Conservation (phyloP, 2,113 vertebrate species). For the Microtus ochrogaster region DNA sequence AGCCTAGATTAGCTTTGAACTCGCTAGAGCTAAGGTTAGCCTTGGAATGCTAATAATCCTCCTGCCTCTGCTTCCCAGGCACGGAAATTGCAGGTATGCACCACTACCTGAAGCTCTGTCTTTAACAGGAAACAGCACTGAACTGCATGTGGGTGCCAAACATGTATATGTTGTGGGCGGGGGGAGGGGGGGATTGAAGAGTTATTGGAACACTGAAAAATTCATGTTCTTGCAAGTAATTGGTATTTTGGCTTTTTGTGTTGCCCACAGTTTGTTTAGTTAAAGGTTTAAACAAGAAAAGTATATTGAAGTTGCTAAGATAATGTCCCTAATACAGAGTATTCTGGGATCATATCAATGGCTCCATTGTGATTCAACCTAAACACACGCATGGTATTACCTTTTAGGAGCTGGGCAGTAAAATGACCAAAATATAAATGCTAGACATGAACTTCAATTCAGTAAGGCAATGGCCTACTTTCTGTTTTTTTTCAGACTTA, state of each 20-base stretch:
- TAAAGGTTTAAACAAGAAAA: slow-evolving; percentile 70
- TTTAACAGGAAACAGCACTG: slow-evolving; percentile 66
- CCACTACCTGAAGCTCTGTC: not conserved
- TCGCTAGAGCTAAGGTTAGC: not conserved
- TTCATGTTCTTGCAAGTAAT: slow-evolving; percentile 76
- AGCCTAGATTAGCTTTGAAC: not conserved
- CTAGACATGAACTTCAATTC: slow-evolving; percentile 82
- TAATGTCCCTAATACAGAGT: slow-evolving; percentile 49
- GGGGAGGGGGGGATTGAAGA: slow-evolving; percentile 65
- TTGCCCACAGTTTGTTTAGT: slow-evolving; percentile 8
- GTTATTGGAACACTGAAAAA: slow-evolving; percentile 79
- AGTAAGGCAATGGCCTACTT: slow-evolving; percentile 74
- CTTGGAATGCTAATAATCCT: not conserved
- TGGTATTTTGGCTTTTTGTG: slow-evolving; percentile 64
- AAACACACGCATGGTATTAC: slow-evolving; percentile 45
- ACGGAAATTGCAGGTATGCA: not conserved
- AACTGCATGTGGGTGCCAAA: not conserved
- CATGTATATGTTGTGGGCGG: not conserved
- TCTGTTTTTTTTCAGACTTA: slow-evolving; percentile 78
- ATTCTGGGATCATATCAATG: slow-evolving; percentile 49
- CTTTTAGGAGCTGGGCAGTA: slow-evolving; percentile 64
- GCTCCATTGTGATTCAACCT: slow-evolving; percentile 43
- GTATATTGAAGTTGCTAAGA: slow-evolving; percentile 46
- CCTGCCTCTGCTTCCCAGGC: not conserved
- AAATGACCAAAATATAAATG: slow-evolving; percentile 83